These are phyloP conservation scores for Raja brachyura DNA, from an alignment of 2,113 vertebrate species.

Conservation along the genomic window DNA sequence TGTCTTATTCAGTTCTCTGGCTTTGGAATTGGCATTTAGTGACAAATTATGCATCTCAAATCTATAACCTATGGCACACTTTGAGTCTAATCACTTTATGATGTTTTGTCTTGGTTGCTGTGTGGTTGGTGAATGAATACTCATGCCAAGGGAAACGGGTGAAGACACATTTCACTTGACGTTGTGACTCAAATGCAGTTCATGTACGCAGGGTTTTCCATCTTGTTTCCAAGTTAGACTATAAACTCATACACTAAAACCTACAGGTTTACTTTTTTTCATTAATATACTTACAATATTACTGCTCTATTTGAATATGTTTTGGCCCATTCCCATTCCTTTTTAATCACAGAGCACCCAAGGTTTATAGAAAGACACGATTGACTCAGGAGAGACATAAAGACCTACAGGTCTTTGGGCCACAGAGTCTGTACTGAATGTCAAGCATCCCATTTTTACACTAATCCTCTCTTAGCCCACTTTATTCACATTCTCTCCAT, in stretches of 20 bases:
- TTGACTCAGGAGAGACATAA: not conserved
- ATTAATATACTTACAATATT: not conserved
- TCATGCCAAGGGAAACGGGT: not conserved
- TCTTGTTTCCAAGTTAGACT: not conserved
- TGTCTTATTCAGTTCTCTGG: not conserved
- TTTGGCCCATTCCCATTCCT: not conserved
- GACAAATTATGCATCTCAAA: not conserved
- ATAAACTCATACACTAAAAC: not conserved
- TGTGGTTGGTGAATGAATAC: not conserved
- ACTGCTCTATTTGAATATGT: not conserved
- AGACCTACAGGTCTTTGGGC: too few species aligned
- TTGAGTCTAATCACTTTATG: not conserved
- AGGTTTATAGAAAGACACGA: not conserved
- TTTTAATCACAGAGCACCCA: not conserved
- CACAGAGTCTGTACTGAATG: too few species aligned
- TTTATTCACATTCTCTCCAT: too few species aligned
- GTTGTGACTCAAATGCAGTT: not conserved
- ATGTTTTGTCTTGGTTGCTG: not conserved
- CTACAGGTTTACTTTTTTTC: not conserved
- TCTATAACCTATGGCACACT: not conserved
- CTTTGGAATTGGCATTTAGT: not conserved
- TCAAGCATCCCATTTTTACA: too few species aligned
- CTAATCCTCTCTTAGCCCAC: too few species aligned
- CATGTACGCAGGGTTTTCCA: not conserved
- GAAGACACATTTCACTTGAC: not conserved